Percentiles rank a stretch among this genome's conserved stretches.
Evolutionary conservation across 2,113 vertebrate species (phyloP).

Genomic region (Drymodes brunneopygia): DNA sequence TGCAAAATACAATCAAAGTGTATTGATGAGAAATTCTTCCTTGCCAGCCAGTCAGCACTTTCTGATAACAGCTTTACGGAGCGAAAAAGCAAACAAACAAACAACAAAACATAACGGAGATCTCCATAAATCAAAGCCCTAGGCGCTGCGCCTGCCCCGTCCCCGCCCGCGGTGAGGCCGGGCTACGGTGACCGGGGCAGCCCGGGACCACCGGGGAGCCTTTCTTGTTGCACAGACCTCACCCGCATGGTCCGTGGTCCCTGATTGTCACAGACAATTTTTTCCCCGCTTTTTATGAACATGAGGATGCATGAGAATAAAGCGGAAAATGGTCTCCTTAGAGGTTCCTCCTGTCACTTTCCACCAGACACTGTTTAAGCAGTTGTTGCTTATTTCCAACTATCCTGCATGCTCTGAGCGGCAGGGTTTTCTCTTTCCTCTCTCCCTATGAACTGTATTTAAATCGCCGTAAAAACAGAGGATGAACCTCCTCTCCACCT

Average conservation of each 20-base stretch:
- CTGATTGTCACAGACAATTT: background rate
- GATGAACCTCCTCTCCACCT: rapidly evolving
- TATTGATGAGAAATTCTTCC: slow-evolving; percentile 78
- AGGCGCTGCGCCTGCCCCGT: background rate
- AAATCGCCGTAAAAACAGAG: rapidly evolving
- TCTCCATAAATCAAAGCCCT: slow-evolving; percentile 62
- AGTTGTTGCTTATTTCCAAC: background rate
- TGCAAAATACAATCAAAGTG: slow-evolving; percentile 77
- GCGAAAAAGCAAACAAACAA: background rate
- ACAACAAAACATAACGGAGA: background rate
- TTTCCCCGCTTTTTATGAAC: rapidly evolving
- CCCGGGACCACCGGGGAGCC: background rate
- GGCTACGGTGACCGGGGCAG: background rate
- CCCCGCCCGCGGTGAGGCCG: slow-evolving; percentile 5
- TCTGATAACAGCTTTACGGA: slow-evolving; percentile 67
- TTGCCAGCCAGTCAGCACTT: slow-evolving; percentile 79
- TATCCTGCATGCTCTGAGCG: background rate
- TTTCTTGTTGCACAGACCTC: background rate
- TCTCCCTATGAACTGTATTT: no score
- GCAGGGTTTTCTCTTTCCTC: background rate
- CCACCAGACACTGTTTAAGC: background rate
- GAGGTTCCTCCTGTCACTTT: background rate
- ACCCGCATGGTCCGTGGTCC: rapidly evolving
- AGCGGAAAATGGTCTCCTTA: rapidly evolving
- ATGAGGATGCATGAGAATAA: background rate